Evolutionary conservation across 2,888 invertebrate genomes (phyloP).

Genomic region (Epirrhoe alternata): DNA sequence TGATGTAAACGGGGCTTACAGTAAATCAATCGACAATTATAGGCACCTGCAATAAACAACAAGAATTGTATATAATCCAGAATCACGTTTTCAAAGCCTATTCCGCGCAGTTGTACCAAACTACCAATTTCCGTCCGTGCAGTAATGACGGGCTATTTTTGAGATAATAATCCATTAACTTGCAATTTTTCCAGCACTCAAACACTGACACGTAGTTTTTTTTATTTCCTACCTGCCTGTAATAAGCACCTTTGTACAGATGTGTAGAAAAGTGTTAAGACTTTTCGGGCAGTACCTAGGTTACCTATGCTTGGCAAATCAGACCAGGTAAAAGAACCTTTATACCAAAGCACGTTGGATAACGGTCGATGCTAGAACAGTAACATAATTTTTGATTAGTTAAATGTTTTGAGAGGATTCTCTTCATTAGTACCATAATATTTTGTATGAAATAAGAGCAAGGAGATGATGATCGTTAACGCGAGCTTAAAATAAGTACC

Average conservation of each 20-base stretch:
- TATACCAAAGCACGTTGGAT: no score
- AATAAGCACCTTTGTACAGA: constrained; percentile 22
- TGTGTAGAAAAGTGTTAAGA: constrained; percentile 9
- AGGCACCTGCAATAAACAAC: not conserved
- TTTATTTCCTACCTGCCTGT: constrained; percentile 31
- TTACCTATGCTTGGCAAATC: no score
- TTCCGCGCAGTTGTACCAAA: constrained; percentile 18
- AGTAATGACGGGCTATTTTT: constrained; percentile 52
- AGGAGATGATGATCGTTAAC: no score
- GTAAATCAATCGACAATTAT: not conserved
- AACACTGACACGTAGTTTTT: constrained; percentile 27
- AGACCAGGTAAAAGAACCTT: no score
- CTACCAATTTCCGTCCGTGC: constrained; percentile 49
- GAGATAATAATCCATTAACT: constrained; percentile 59
- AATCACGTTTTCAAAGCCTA: constrained; percentile 31
- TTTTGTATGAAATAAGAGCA: no score
- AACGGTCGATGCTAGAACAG: no score
- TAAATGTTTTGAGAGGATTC: no score
- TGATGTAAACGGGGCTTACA: not conserved
- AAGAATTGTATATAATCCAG: constrained; percentile 17
- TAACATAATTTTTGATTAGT: no score
- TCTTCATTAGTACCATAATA: no score
- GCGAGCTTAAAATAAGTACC: no score
- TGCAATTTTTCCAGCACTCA: constrained; percentile 63
- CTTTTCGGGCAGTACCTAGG: not conserved